Base-by-base conservation (phyloP, 2,888 invertebrate species). In the Nomada ferruginata region DNA sequence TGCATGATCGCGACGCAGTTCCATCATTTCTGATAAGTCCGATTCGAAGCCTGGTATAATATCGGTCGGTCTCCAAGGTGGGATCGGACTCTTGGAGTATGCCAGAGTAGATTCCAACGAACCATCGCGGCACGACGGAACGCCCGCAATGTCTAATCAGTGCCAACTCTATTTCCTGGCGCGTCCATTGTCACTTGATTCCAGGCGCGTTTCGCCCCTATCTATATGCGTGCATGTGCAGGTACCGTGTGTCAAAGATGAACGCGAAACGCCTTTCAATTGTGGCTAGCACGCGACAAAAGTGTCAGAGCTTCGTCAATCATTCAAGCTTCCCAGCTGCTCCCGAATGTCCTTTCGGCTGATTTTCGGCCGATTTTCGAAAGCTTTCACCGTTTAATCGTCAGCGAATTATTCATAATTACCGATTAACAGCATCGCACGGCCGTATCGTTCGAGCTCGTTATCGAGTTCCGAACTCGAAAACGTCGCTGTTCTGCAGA, bases 61-160 rank as follows among this genome's bases (percentile, higher is more conserved):
- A 86, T 86, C 84, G 85, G 83, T 50, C 65, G 65, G 44, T 64
- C 65, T 68, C 77, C 26, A 76, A 82, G 81, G 81, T 63, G 77
- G 82, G 86, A 89, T 90, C 84, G 84, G 84, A 85, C 75, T 82
- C 50, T n/a, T 65, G 61, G 83, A 86, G 89, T 89, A 92, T 91
- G 89, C 88, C 76, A 61, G 81, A 84, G 90, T 87, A 86, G 90
- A 93, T 93, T 92, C 92, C 93, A 85, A 90, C 89, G 90, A 90
- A 89, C 85, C 90, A 89, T 90, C 89, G 85, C 87, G 91, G 91
- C 91, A 91, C 87, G 90, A 90, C 89, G 92, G 92, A 89, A 92
- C 87, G 92, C 90, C 85, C 86, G 93, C 93, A 91, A 93, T 93
- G 93, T 93, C 92, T 92, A 93, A 93, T 93, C 93, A 93, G 92